A percentile compares a stretch with the other conserved stretches of the same genome.
Evolutionary conservation across 2,888 invertebrate species (phyloP).

Genomic region (Meganola albula): DNA sequence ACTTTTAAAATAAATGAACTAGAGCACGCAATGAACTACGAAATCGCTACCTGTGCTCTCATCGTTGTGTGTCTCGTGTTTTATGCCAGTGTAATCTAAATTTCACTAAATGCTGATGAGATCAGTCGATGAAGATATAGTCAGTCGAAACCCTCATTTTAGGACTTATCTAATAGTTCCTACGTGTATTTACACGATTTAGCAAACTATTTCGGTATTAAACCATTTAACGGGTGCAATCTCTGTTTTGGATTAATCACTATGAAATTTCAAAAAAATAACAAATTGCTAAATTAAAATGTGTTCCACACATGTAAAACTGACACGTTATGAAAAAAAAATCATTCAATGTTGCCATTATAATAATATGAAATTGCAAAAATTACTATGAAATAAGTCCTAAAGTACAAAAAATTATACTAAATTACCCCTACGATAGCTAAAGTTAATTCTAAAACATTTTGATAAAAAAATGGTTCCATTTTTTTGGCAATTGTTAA

Average conservation of each 20-base stretch:
- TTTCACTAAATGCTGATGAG: conserved; percentile 27
- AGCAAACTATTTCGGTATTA: no score
- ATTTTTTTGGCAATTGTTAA: conserved; percentile 38
- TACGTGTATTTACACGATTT: no score
- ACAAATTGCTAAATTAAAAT: no score
- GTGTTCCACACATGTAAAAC: no score
- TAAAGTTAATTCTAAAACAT: conserved; percentile 30
- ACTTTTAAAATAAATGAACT: no score
- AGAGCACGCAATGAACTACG: no score
- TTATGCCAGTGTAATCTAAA: conserved; percentile 25
- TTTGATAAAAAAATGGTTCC: conserved; percentile 31
- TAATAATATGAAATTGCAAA: not conserved
- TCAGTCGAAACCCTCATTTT: conserved; percentile 36
- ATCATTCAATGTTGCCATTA: not conserved
- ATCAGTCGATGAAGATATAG: conserved; percentile 36
- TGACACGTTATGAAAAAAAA: no score
- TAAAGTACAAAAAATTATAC: conserved; percentile 23
- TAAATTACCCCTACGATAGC: conserved; percentile 28
- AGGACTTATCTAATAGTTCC: conserved; percentile 26
- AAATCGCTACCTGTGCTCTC: conserved; percentile 3
- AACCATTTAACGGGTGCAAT: no score
- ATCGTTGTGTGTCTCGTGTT: no score
- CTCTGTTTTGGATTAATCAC: no score
- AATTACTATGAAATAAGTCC: conserved; percentile 27
- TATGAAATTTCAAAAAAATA: no score